Base-by-base conservation (phyloP, 2,888 invertebrate genomes). In the Drosophila histrio region DNA sequence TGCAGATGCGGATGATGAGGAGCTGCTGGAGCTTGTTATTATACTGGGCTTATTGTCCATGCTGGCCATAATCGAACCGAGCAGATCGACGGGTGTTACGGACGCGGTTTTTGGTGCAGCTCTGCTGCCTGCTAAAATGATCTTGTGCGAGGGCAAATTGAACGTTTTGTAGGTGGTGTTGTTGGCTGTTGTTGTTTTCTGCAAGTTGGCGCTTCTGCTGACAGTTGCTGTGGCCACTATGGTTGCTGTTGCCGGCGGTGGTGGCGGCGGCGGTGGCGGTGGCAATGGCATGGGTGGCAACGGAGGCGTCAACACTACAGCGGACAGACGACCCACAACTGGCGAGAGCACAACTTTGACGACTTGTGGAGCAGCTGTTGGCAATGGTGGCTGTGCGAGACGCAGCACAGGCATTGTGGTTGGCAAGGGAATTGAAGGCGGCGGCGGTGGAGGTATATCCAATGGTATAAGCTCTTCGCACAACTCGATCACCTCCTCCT, bases 21-120 rank as follows among this genome's bases (percentile, higher is more conserved):
- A 24, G 57, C 50, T 64, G 46, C 50, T 64, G 49, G 62, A 50
- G 76, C 63, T 72, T 68, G 81, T 87, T 54, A 83, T 88, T 54
- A 83, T 80, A 62, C 77, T 82, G 62, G 74, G 87, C 59, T 87
- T 89, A 75, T 72, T 77, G 62, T 91, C 92, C 92, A 92, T 92
- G 80, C 91, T 91, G 65, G 92, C 92, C 89, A 92, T 91, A 19
- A 92, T 92, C 15, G 92, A 91, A 68, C 91, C 91, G n/a, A 92
- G 83, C 44, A 92, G 85, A 80, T 92, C 92, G 32, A 90, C 83
- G 9, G 72, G 83, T 22, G 78, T 72, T 13, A 70, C 76, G 9
- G 66, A 6, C 36, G 86, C 60, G 7, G 72, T 17, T 15, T 72
- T 85, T 19, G 59, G 13, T 8, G 70, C 60, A 36, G 58, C 53